phyloP scores from a whole-genome alignment of 1,140 invertebrate genomes.

The Nephila pilipes region DNA sequence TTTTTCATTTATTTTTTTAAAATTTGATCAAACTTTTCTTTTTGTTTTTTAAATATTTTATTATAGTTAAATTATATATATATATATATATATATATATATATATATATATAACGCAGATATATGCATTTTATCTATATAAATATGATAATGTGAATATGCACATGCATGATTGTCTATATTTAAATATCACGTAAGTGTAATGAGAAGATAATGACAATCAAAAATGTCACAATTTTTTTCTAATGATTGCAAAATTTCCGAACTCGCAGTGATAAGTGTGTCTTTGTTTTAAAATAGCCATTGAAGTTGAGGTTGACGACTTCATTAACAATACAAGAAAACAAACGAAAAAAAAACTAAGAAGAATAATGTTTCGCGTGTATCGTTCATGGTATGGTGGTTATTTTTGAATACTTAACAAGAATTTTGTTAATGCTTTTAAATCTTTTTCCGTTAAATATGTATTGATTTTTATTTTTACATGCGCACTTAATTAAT shows the following conservation, averaged over 20 bases:
- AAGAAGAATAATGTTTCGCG: neutral
- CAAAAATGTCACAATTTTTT: neutral
- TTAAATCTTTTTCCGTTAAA: no score
- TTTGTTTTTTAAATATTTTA: no score
- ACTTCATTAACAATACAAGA: slow-evolving; percentile 4
- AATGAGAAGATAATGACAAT: neutral
- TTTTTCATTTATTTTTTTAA: no score
- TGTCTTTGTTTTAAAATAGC: neutral
- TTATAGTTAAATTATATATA: no score
- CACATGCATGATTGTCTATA: neutral
- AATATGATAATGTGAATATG: neutral
- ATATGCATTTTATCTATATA: neutral
- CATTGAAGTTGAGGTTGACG: neutral
- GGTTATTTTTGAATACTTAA: no score
- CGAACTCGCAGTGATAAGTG: neutral
- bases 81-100: no score
- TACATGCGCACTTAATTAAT: no score
- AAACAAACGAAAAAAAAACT: neutral
- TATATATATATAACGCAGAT: no score
- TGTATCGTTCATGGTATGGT: no score
- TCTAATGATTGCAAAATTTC: neutral
- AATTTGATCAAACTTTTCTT: no score
- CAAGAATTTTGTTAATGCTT: no score
- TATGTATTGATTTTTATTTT: no score
- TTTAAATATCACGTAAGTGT: neutral